Conservation (phyloP, 2,888 invertebrate species). For the Dasypolia templi region DNA sequence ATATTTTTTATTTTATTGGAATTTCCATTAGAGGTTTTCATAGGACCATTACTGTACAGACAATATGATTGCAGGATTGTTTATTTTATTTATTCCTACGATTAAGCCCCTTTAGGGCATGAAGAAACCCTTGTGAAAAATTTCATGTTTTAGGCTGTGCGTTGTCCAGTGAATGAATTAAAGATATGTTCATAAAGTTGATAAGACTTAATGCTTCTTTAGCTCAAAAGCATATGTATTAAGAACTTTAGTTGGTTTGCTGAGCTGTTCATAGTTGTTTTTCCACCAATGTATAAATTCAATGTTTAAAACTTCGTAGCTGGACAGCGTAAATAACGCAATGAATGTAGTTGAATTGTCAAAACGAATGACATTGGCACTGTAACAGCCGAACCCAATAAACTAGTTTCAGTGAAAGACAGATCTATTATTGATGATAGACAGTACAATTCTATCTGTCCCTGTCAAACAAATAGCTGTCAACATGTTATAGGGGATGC, state of each 20-base stretch:
- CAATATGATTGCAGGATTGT: not conserved
- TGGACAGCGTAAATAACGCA: not conserved
- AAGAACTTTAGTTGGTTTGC: not conserved
- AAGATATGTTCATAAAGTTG: not conserved
- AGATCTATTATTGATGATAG: too few species aligned
- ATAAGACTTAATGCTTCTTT: not conserved
- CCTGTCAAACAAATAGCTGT: too few species aligned
- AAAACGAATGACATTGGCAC: not conserved
- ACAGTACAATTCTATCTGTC: too few species aligned
- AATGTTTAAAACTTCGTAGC: not conserved
- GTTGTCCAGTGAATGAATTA: not conserved
- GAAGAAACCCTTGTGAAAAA: not conserved
- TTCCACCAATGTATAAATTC: too few species aligned
- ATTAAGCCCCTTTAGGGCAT: not conserved
- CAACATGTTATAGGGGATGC: too few species aligned
- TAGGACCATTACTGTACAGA: not conserved
- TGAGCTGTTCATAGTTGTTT: not conserved
- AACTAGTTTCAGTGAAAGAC: too few species aligned
- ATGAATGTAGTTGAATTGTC: not conserved
- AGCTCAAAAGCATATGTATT: not conserved
- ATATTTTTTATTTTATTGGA: conserved; percentile 14
- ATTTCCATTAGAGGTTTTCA: not conserved
- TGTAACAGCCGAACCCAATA: too few species aligned
- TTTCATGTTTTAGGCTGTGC: not conserved
- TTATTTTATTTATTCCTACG: not conserved